phyloP scores from a whole-genome alignment of 2,888 invertebrate species.

The Pediacus dermestoides region DNA sequence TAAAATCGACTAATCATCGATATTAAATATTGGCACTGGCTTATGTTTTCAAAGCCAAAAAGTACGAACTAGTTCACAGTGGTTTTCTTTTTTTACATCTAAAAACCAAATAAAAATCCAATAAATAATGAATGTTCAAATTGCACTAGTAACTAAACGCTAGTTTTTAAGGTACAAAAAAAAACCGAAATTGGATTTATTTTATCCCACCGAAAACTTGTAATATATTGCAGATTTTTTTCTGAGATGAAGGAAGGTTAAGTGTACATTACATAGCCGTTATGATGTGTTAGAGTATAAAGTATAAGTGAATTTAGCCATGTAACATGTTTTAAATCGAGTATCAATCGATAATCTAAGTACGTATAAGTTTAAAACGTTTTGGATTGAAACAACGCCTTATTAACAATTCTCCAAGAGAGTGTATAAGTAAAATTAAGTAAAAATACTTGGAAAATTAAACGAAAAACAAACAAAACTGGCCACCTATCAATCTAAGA shows the following conservation, averaged over 20 bases:
- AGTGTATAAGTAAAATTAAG: too few species aligned
- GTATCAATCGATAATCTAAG: conserved; percentile 20
- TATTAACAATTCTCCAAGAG: too few species aligned
- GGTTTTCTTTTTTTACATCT: conserved; percentile 23
- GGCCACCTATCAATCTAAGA: conserved; percentile 39
- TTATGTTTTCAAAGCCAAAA: conserved; percentile 29
- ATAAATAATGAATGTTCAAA: conserved; percentile 31
- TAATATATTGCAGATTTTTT: too few species aligned
- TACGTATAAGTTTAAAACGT: conserved; percentile 21
- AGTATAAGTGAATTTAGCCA: conserved; percentile 7
- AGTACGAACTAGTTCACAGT: conserved; percentile 21
- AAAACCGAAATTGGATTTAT: conserved; percentile 6
- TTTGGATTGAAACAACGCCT: not conserved
- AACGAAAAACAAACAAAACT: too few species aligned
- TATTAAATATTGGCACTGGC: conserved; percentile 37
- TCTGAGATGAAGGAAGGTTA: too few species aligned
- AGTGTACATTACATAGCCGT: conserved; percentile 11
- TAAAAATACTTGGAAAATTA: too few species aligned
- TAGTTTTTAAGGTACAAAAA: conserved; percentile 26
- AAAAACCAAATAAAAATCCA: conserved; percentile 28
- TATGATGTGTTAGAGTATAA: conserved; percentile 5
- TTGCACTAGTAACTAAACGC: conserved; percentile 34
- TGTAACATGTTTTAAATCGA: conserved; percentile 11
- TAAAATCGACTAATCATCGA: conserved; percentile 15
- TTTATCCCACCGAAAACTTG: too few species aligned